phyloP scores from a whole-genome alignment of 2,888 invertebrate species.

The Hymenopus coronatus region DNA sequence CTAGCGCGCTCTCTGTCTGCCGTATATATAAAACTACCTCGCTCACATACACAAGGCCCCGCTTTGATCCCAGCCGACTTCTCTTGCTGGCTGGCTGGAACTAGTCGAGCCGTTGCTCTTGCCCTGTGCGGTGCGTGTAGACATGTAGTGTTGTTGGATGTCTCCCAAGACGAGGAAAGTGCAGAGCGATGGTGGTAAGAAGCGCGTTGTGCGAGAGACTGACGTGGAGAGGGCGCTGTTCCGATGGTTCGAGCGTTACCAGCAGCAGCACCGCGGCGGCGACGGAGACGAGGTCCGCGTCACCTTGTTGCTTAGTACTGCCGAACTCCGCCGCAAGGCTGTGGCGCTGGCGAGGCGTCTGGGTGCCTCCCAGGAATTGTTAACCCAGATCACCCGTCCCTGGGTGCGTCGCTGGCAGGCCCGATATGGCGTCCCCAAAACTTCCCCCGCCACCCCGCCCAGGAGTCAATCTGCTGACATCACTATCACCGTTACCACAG shows the following conservation, averaged over 20 bases:
- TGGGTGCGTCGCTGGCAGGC: slow-evolving; percentile 35
- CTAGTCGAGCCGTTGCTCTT: background rate
- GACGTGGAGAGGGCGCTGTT: slow-evolving; percentile 40
- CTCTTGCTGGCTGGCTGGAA: slow-evolving; percentile 21
- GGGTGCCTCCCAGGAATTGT: slow-evolving; percentile 24
- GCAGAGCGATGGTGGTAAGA: slow-evolving; percentile 28
- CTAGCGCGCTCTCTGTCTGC: background rate
- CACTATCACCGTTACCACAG: slow-evolving; percentile 6
- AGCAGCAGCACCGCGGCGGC: slow-evolving; percentile 1
- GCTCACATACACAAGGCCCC: background rate
- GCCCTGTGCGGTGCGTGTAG: background rate
- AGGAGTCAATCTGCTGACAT: background rate
- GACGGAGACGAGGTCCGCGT: slow-evolving; percentile 2
- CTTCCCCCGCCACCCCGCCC: background rate
- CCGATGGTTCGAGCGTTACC: slow-evolving; percentile 38
- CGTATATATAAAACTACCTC: slow-evolving; percentile 4
- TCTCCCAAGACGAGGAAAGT: background rate
- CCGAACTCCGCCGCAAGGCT: slow-evolving; percentile 26
- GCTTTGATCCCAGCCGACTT: slow-evolving; percentile 28
- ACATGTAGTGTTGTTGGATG: background rate
- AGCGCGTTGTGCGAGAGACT: slow-evolving; percentile 37
- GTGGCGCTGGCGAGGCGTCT: slow-evolving; percentile 27
- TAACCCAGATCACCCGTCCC: slow-evolving; percentile 23
- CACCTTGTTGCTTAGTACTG: background rate
- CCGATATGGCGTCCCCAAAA: slow-evolving; percentile 31